Evolutionary conservation across 1,140 invertebrate species (phyloP).

Genomic region (Whitmania pigra): DNA sequence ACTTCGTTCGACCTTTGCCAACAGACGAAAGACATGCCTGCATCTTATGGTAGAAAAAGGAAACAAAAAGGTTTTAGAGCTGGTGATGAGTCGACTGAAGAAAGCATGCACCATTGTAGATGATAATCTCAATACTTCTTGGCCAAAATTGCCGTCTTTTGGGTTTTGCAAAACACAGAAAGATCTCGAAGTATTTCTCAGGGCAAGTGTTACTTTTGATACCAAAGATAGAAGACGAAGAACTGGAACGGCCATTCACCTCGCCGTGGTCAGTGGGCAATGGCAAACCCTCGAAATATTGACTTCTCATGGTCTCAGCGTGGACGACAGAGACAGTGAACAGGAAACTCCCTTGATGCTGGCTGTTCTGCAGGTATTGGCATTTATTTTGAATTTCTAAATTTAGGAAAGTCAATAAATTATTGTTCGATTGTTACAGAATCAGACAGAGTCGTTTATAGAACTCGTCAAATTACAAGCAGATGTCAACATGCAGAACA

Average conservation of each 20-base stretch:
- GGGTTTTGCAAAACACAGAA: conserved; percentile 8
- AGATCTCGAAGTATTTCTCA: conserved; percentile 4
- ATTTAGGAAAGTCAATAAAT: background rate
- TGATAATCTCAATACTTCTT: background rate
- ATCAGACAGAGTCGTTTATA: conserved; percentile 4
- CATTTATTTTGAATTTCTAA: background rate
- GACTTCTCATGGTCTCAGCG: background rate
- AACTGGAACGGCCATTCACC: conserved; percentile 1
- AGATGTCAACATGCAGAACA: background rate
- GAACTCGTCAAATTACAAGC: background rate
- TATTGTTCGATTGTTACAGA: background rate
- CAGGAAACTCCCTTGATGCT: conserved; percentile 12
- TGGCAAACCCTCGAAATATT: background rate
- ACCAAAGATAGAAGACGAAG: background rate
- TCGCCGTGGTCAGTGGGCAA: conserved; percentile 15
- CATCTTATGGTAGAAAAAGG: conserved; percentile 10
- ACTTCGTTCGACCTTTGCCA: background rate
- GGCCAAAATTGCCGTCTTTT: background rate
- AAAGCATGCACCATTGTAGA: background rate
- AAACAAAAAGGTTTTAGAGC: conserved; percentile 11
- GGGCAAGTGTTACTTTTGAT: background rate
- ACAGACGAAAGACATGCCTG: conserved; percentile 2
- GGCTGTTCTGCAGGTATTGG: conserved; percentile 2
- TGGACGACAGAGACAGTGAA: conserved; percentile 16
- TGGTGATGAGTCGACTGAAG: conserved; percentile 8